Evolutionary conservation across 1,140 invertebrate species (phyloP).

Genomic region (Panulirus ornatus): DNA sequence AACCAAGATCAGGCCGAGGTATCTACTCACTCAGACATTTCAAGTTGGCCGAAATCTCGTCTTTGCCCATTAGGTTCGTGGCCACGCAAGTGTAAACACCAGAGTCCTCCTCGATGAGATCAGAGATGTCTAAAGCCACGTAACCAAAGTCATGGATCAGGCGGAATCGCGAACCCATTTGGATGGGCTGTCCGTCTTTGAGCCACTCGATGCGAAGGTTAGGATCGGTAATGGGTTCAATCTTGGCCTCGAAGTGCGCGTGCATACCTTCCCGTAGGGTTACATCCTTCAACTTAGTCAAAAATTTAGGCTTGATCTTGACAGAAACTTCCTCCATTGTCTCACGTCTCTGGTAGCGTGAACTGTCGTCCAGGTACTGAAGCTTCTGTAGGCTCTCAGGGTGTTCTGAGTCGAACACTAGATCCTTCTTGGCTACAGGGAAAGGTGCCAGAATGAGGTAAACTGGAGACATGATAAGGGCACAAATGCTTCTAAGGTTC

Average conservation of each 20-base stretch:
- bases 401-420: constrained; percentile 91
- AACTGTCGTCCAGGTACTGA: constrained; percentile 92
- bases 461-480: background rate
- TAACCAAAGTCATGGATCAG: constrained; percentile 98
- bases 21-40: constrained; percentile 72
- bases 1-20: background rate
- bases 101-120: constrained; percentile 94
- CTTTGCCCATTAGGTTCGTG: constrained; percentile 88
- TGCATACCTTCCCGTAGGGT: constrained; percentile 93
- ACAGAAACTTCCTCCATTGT: constrained; percentile 88
- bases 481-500: background rate
- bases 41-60: constrained; percentile 74
- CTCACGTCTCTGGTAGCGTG: constrained; percentile 89
- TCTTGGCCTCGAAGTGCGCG: constrained; percentile 98
- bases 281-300: constrained; percentile 87
- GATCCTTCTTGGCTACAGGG: constrained; percentile 87
- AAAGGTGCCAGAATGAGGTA: constrained; percentile 59
- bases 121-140: constrained; percentile 93
- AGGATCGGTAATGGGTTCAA: constrained; percentile 96
- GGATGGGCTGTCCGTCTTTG: constrained; percentile 92
- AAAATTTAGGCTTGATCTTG: constrained; percentile 88
- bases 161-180: constrained; percentile 84
- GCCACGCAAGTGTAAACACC: constrained; percentile 96
- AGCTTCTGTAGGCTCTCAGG: constrained; percentile 93
- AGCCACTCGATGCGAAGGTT: constrained; percentile 96